These are phyloP conservation scores for Syncerus caffer DNA, from an alignment of 2,797 vertebrate genomes.

Conservation along the genomic window DNA sequence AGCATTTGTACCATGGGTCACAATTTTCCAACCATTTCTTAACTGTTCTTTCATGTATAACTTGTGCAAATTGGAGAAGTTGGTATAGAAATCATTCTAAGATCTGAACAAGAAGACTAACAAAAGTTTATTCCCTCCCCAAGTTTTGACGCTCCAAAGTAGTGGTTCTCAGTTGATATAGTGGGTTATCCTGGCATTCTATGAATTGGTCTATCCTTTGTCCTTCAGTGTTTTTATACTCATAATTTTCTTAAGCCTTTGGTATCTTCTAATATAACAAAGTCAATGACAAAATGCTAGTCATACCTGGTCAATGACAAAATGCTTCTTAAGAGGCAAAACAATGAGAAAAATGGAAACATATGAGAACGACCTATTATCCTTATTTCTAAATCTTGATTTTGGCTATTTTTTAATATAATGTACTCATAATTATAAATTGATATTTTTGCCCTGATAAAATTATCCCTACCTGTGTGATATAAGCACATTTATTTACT, in stretches of 20 bases:
- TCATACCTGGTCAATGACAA: not conserved
- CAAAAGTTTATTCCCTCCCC: not conserved
- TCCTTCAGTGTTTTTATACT: not conserved
- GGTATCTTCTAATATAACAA: not conserved
- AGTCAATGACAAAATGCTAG: not conserved
- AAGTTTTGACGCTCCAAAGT: not conserved
- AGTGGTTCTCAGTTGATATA: not conserved
- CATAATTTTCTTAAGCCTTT: not conserved
- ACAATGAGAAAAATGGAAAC: not conserved
- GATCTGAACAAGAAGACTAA: not conserved
- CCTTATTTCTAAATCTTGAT: slow-evolving; percentile 1
- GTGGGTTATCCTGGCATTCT: not conserved
- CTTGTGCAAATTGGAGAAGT: not conserved
- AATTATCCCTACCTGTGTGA: not conserved
- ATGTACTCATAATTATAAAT: not conserved
- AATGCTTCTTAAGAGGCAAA: not conserved
- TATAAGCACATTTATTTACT: not conserved
- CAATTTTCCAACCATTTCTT: not conserved
- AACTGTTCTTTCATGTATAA: not conserved
- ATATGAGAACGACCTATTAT: not conserved
- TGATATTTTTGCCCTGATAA: not conserved
- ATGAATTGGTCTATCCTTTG: not conserved
- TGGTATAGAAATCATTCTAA: not conserved
- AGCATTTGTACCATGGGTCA: not conserved
- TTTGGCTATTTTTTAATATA: not conserved